These are phyloP conservation scores for Ceratotherium simum DNA, from an alignment of 2,113 vertebrate genomes.

Conservation along the genomic window DNA sequence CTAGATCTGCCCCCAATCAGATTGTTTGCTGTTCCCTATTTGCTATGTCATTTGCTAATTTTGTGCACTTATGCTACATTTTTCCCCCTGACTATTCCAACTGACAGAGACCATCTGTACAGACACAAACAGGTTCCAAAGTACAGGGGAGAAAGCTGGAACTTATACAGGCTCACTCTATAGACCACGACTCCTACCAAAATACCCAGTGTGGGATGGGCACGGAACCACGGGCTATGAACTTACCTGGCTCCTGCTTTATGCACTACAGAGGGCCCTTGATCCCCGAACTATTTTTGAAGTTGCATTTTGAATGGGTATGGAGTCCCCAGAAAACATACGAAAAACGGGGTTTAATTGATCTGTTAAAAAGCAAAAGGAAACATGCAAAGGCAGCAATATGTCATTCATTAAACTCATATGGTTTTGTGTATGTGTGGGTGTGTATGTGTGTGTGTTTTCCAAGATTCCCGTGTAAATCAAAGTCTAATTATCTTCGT, in stretches of 20 bases:
- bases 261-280: background rate
- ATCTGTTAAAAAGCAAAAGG: slow-evolving; percentile 30
- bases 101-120: slow-evolving; percentile 74
- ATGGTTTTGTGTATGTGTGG: background rate
- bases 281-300: background rate
- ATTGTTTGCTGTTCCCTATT: slow-evolving; percentile 7
- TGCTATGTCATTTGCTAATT: slow-evolving; percentile 67
- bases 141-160: slow-evolving; percentile 39
- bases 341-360: background rate
- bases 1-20: background rate
- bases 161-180: background rate
- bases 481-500: slow-evolving; percentile 36
- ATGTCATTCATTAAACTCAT: slow-evolving; percentile 45
- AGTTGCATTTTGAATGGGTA: background rate
- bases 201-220: background rate
- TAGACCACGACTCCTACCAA: slow-evolving; percentile 21
- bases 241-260: background rate
- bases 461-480: background rate
- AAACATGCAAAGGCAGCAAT: background rate
- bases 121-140: slow-evolving; percentile 61
- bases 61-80: slow-evolving; percentile 52
- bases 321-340: background rate
- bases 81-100: slow-evolving; percentile 13
- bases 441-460: background rate
- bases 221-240: background rate